phyloP scores from a whole-genome alignment of 2,888 invertebrate genomes.

The Chrysomela aeneicollis region DNA sequence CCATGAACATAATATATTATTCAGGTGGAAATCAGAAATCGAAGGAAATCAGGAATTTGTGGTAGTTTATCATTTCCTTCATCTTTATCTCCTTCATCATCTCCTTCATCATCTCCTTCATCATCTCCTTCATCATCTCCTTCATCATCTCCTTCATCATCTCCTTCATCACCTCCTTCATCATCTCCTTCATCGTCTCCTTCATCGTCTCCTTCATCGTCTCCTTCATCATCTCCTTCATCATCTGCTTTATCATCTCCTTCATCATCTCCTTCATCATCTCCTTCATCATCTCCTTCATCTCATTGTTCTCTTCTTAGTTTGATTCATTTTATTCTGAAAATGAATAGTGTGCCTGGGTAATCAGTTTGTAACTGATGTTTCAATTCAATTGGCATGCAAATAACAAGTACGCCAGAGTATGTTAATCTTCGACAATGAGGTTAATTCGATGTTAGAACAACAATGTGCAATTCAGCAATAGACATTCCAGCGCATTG shows the following conservation, averaged over 20 bases:
- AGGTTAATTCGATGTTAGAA: constrained; percentile 1
- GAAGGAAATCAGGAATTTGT: background rate
- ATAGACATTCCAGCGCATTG: constrained; percentile 1
- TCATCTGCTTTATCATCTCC: too few relatives aligned
- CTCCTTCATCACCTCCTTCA: too few relatives aligned
- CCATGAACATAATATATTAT: background rate
- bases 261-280: too few relatives aligned
- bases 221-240: too few relatives aligned
- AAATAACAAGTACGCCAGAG: background rate
- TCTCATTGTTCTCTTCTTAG: background rate
- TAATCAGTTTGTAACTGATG: background rate
- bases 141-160: too few relatives aligned
- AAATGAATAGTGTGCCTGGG: background rate
- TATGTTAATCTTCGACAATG: background rate
- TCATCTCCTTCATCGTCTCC: too few relatives aligned
- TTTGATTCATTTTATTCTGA: background rate
- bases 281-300: too few relatives aligned
- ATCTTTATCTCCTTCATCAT: background rate
- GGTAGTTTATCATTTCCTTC: too few relatives aligned
- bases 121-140: background rate
- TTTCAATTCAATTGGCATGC: background rate
- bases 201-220: too few relatives aligned
- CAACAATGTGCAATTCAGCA: background rate
- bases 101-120: background rate
- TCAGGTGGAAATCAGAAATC: background rate